Evolutionary conservation across 2,888 invertebrate species (phyloP).

Genomic region (Micoletzkya japonica): DNA sequence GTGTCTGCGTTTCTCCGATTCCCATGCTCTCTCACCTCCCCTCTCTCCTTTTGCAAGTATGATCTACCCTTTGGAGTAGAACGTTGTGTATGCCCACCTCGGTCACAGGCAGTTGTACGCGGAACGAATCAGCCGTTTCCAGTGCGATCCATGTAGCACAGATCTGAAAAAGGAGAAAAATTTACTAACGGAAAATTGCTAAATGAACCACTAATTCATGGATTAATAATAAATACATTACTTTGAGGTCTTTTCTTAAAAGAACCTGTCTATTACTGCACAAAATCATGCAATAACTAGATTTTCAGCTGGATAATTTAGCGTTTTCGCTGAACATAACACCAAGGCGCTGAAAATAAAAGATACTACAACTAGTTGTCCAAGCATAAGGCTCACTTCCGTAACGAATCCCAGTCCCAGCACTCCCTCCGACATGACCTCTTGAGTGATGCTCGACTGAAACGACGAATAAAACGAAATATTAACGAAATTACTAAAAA

Average conservation of each 20-base stretch:
- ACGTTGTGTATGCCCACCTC: constrained; percentile 33
- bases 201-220: no score
- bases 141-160: constrained; percentile 34
- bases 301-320: no score
- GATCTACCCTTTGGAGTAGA: no score
- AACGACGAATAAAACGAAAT: constrained; percentile 26
- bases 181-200: no score
- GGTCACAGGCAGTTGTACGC: constrained; percentile 36
- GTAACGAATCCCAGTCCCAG: constrained; percentile 40
- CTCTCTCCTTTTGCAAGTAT: no score
- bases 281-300: no score
- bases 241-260: no score
- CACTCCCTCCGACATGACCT: constrained; percentile 41
- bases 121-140: constrained; percentile 39
- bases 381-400: constrained; percentile 29
- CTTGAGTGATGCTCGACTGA: constrained; percentile 32
- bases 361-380: neutral
- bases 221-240: constrained; percentile 1
- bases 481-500: neutral
- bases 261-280: no score
- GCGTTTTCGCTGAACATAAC: no score
- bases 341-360: constrained; percentile 29
- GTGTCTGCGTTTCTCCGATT: no score
- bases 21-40: no score
- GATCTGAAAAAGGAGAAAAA: constrained; percentile 36